Evolutionary conservation across 92 coral and sea anemone genomes (phyloP), one percentile per base, ranked within the genome.

Genomic region (Plumapathes pennacea): DNA sequence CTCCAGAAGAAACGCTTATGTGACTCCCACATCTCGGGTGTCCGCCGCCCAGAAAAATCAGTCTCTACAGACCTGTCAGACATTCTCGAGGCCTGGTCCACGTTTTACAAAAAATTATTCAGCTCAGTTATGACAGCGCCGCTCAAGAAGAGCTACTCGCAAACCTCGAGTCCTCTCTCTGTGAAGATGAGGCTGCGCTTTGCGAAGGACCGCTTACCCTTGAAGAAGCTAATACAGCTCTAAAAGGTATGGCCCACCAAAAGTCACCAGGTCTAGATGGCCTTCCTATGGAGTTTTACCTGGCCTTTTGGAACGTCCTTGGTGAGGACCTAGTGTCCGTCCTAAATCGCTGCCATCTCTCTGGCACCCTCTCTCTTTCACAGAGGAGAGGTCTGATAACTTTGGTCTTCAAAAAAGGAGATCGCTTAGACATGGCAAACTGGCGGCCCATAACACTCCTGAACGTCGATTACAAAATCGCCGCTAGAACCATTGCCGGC

Each of bases 381-480:
- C 81, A 74, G 39, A 58, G 64, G 18, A 27, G 47, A 0, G 81
- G 81, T 22, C 13, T 58, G 4, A 63, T 74, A 17, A 63, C 66
- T 2, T 26, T 74, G 5, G 24, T 74, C 7, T 60, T 10, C 31
- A 74, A 74, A 24, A 42, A 40, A 24, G 57, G 48, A 0, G 64
- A 51, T 29, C 46, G 28, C 14, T 14, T 43, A 2, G 46, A 52
- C 4, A 39, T 29, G 15, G 41, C 50, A 12, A 74, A 74, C 21
- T 74, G 81, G 81, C 54, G 81, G 10, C 81, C 81, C 7, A 74
- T 74, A 46, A 49, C 66, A 11, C 58, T 74, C 1, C 50, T 74
- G 0, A 31, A 48, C 28, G 72, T 40, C 4, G 73, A 74, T 38
- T 74, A 74, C 17, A 74, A 74, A 25, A 64, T 64, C 7, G 55